These are phyloP conservation scores for Aplodontia rufa DNA, from an alignment of 2,113 vertebrate genomes.

Conservation along the genomic window DNA sequence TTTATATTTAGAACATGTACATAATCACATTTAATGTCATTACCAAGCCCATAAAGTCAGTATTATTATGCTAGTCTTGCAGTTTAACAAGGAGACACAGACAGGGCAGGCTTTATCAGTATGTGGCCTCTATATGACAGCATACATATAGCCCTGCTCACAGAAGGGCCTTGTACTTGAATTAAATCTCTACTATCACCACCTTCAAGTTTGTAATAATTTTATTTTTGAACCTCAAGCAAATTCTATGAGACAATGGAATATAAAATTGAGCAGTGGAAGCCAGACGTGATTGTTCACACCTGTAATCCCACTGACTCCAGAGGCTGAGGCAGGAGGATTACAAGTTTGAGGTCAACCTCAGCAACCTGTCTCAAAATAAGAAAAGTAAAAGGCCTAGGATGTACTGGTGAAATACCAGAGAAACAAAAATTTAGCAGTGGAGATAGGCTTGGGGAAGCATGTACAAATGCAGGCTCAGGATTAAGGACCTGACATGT, in stretches of 20 bases:
- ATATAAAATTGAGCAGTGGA: too few relatives aligned
- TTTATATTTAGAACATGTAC: neutral
- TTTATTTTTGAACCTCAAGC: neutral
- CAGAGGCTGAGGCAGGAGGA: too few relatives aligned
- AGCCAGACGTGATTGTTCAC: too few relatives aligned
- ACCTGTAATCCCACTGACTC: too few relatives aligned
- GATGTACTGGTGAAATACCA: too few relatives aligned
- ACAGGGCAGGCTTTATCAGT: neutral
- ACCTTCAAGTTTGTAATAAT: neutral
- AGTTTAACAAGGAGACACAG: neutral
- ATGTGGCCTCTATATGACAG: neutral
- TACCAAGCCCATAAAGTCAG: neutral
- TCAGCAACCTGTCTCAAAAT: too few relatives aligned
- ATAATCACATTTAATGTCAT: neutral
- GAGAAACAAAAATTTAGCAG: neutral
- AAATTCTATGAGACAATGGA: neutral
- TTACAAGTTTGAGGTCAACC: too few relatives aligned
- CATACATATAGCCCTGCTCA: neutral
- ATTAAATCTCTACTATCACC: neutral
- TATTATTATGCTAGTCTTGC: neutral
- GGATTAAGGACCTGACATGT: neutral
- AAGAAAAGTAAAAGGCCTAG: too few relatives aligned
- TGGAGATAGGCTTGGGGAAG: neutral
- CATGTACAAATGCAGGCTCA: rapidly evolving
- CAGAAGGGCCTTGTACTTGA: neutral